Evolutionary conservation across 2,113 vertebrate species (phyloP).

Genomic region (Actenoides hombroni): DNA sequence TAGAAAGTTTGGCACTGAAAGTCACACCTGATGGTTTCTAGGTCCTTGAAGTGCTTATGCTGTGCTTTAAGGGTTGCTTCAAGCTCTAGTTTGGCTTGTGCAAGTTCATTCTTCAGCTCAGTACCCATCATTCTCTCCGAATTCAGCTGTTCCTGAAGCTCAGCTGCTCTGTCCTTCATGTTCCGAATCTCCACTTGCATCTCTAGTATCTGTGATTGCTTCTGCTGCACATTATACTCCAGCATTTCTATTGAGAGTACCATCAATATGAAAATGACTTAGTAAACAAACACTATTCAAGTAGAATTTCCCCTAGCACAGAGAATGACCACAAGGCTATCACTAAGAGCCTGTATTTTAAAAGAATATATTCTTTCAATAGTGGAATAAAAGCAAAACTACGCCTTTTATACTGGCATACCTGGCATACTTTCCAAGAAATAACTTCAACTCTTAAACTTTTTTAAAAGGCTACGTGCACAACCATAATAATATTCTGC

Average conservation of each 20-base stretch:
- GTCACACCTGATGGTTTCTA: slow-evolving; percentile 87
- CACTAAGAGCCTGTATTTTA: not conserved
- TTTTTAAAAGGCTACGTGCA: not conserved
- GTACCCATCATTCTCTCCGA: slow-evolving; percentile 75
- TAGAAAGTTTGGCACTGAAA: not conserved
- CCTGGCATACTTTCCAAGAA: not conserved
- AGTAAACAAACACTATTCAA: not conserved
- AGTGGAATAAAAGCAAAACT: not conserved
- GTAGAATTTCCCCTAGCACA: not conserved
- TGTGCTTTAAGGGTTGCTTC: slow-evolving; percentile 88
- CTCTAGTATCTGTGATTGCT: slow-evolving; percentile 73
- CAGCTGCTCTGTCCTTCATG: slow-evolving; percentile 64
- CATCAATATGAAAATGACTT: not conserved
- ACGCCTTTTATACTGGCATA: not conserved
- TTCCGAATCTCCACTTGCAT: slow-evolving; percentile 74
- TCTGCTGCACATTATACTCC: slow-evolving; percentile 70
- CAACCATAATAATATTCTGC: not conserved
- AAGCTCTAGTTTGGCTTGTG: slow-evolving; percentile 88
- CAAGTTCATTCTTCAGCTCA: slow-evolving; percentile 86
- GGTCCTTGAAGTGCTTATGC: slow-evolving; percentile 89
- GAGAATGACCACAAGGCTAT: not conserved
- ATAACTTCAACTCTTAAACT: not conserved
- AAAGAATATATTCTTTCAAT: not conserved
- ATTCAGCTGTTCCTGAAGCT: slow-evolving; percentile 76
- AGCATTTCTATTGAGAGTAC: slow-evolving; percentile 57